Base-by-base conservation (phyloP, 2,888 invertebrate species). In the Thymelicus acteon region DNA sequence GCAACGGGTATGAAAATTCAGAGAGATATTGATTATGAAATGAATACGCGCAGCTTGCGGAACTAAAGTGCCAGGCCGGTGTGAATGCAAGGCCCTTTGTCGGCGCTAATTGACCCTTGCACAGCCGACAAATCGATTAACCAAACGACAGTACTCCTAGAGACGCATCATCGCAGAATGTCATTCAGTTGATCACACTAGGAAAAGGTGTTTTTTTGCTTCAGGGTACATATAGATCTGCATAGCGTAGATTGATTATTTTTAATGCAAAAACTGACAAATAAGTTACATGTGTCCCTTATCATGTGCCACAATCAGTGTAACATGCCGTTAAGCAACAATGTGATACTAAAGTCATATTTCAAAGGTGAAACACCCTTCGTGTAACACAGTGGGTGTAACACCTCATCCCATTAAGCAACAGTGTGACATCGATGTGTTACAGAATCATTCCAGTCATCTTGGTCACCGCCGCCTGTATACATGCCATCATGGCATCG, bases 71-170 rank as follows among this genome's bases (percentile, higher is more conserved):
- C 47, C 37, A 37, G 58, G 57, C 58, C 37, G 47, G 66, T n/a
- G 48, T 66, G 47, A 66, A 66, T 66, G 66, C 66, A 66, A 66
- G 47, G 48, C 48, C 48, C 66, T 66, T 58, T 66, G 66, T 66
- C 40, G 57, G 66, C 37, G 66, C 48, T 58, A 58, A 66, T 58
- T 58, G 58, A 66, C 58, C 66, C 66, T 47, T 66, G 66, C 58
- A 65, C 39, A 58, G 58, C 58, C 58, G 58, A 66, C 47, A 66
- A 66, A 66, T 66, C 66, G 66, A 66, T 66, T 66, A 58, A 58
- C 66, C 48, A 58, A 58, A 39, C 66, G 48, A 58, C 66, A 66
- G 24, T 19, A 8, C 61, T 47, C 15, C 19, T 40, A 19, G 6
- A 61, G 24, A 24, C 65, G 47, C 57, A 31, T 63, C 65, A 57